Conservation (phyloP, 1,140 invertebrate species). For the Nasonia vitripennis region DNA sequence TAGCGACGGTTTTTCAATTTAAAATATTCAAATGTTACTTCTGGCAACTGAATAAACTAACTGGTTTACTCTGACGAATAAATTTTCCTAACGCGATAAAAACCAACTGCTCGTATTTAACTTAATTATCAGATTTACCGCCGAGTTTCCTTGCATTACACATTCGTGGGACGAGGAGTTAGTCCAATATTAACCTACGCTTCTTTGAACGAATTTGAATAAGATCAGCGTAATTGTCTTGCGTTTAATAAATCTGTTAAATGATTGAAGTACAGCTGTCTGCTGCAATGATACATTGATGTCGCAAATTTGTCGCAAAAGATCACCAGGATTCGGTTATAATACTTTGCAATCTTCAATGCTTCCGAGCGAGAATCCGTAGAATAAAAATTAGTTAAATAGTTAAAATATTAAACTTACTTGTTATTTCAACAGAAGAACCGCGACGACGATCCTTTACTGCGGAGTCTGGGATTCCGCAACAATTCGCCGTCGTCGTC, state of each 20-base stretch:
- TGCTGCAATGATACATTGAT: too few relatives aligned
- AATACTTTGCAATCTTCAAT: too few relatives aligned
- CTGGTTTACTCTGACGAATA: too few relatives aligned
- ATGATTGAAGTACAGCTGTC: too few relatives aligned
- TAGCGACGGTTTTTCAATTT: background rate
- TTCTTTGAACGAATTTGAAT: background rate
- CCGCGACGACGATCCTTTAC: conserved; percentile 76
- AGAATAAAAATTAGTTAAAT: background rate
- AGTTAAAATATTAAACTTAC: background rate
- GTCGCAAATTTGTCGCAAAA: too few relatives aligned
- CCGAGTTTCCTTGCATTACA: too few relatives aligned
- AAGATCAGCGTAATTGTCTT: background rate
- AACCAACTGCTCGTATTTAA: too few relatives aligned
- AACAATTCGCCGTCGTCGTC: conserved; percentile 74
- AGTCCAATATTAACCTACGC: background rate
- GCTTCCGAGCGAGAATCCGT: too few relatives aligned
- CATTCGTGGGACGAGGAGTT: too few relatives aligned
- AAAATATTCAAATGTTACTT: background rate
- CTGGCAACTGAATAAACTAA: background rate
- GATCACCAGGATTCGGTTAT: background rate
- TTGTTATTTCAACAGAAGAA: conserved; percentile 55
- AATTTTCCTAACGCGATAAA: too few relatives aligned
- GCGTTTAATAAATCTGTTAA: background rate
- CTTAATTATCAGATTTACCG: too few relatives aligned
- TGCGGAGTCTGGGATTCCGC: conserved; percentile 78